Evolutionary conservation across 2,113 vertebrate species (phyloP), one percentile per base, ranked within the genome.

Genomic region (Mesocricetus auratus): DNA sequence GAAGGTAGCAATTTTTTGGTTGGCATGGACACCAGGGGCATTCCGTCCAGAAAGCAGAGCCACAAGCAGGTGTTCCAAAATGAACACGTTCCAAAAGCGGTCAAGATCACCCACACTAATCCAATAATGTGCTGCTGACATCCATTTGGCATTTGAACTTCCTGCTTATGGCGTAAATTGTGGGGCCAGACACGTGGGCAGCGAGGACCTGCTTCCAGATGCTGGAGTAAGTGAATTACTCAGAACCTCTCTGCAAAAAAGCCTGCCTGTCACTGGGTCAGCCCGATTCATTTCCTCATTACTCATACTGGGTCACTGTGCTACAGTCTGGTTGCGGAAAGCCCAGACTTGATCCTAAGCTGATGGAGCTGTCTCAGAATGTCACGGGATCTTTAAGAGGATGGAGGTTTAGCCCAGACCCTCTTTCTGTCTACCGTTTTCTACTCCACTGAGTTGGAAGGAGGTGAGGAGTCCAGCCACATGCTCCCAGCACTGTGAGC

Each of bases 31-130:
- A 3, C 31, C 31, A 6, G 64, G 53, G 74, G 74, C 58, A 92
- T 91, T 60, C 86, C 29, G 36, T 45, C 86, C 90, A 68, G 89
- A 94, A 64, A 94, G 68, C 60, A 68, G 62, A 91, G 74, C 69
- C 74, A 13, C 36, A 0, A 22, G 58, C n/a, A 26, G 0, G 0
- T n/a, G 60, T 82, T 89, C n/a, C 33, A 36, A 66, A 66, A 62
- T 21, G 75, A 88, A 75, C 22, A 62, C 3, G 77, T 86, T 95
- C 89, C 60, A 56, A 74, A 91, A 82, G 73, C 45, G 36, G 62
- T 53, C 81, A 66, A 56, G 90, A 92, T 95, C 97, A 97, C 95
- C 92, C 90, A 79, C 74, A 17, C 58, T 15, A 86, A 96, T 95
- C 94, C 93, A 92, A 6, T 86, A 64, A 96, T 68, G 45, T 31